These are phyloP conservation scores for Hemichromis elongatus DNA, from an alignment of 2,113 vertebrate genomes.

Conservation along the genomic window DNA sequence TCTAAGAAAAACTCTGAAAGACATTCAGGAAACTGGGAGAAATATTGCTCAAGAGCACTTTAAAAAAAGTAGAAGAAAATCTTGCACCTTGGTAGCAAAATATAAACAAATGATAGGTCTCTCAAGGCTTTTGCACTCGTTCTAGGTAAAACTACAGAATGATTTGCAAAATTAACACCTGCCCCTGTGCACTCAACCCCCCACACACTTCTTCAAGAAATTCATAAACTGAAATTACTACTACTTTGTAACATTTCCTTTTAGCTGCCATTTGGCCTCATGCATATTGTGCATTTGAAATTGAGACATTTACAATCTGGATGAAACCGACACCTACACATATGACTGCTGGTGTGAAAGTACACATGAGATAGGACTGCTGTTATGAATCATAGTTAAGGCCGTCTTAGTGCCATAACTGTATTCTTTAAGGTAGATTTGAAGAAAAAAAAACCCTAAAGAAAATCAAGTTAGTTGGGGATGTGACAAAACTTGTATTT, in stretches of 20 bases:
- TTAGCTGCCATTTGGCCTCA: neutral
- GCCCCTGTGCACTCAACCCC: neutral
- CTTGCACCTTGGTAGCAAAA: neutral
- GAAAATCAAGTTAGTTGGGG: neutral
- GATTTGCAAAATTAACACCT: neutral
- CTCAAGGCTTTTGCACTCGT: neutral
- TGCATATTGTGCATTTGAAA: neutral
- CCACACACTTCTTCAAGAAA: neutral
- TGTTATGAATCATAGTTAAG: slow-evolving; percentile 3
- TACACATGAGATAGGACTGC: neutral
- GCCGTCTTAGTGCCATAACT: neutral
- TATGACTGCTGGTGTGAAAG: slow-evolving; percentile 13
- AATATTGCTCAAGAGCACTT: neutral
- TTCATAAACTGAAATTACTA: neutral
- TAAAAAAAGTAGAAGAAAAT: neutral
- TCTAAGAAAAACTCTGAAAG: neutral
- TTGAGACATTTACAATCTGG: neutral
- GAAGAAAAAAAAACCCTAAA: neutral
- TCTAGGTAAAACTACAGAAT: neutral
- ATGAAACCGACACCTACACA: slow-evolving; percentile 14
- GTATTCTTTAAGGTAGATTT: neutral
- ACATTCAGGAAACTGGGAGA: neutral
- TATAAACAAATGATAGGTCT: neutral
- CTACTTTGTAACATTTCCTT: neutral
- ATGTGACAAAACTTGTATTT: neutral